phyloP scores from a whole-genome alignment of 1,140 invertebrate species.

The Thaumatotibia leucotreta region DNA sequence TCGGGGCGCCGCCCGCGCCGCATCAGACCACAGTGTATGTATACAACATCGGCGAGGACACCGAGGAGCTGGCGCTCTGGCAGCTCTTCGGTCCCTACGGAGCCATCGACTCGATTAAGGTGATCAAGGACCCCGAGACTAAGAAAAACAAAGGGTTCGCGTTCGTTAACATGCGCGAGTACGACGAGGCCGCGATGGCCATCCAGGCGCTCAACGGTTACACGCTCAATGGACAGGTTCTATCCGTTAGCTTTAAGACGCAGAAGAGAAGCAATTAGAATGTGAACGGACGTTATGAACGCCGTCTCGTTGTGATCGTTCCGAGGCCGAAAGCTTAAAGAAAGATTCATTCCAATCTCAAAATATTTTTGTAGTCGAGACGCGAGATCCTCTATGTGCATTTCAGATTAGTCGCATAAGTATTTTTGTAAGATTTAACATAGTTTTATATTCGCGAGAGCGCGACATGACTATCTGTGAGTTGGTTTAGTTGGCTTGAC shows the following conservation, averaged over 20 bases:
- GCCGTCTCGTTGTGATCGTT: slow-evolving; percentile 57
- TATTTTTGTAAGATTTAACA: slow-evolving; percentile 75
- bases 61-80: slow-evolving; percentile 99
- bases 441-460: slow-evolving; percentile 73
- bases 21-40: slow-evolving; percentile 81
- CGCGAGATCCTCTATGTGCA: slow-evolving; percentile 71
- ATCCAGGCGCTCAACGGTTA: slow-evolving; percentile 99
- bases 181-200: slow-evolving; percentile 97
- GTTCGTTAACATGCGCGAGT: slow-evolving; percentile 99
- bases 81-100: slow-evolving; percentile 99
- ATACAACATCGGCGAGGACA: slow-evolving; percentile 98
- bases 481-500: slow-evolving; percentile 66
- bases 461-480: slow-evolving; percentile 71
- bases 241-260: slow-evolving; percentile 99
- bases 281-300: slow-evolving; percentile 54
- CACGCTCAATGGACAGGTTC: slow-evolving; percentile 96
- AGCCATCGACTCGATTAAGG: slow-evolving; percentile 98
- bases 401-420: slow-evolving; percentile 74
- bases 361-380: slow-evolving; percentile 75
- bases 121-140: slow-evolving; percentile 97
- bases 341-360: slow-evolving; percentile 75
- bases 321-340: slow-evolving; percentile 61
- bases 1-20: slow-evolving; percentile 51
- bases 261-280: slow-evolving; percentile 81
- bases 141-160: slow-evolving; percentile 99